Percentiles rank a stretch among this genome's conserved stretches.
These are phyloP conservation scores for Morpho achilles DNA, from an alignment of 2,888 invertebrate species.

Conservation along the genomic window DNA sequence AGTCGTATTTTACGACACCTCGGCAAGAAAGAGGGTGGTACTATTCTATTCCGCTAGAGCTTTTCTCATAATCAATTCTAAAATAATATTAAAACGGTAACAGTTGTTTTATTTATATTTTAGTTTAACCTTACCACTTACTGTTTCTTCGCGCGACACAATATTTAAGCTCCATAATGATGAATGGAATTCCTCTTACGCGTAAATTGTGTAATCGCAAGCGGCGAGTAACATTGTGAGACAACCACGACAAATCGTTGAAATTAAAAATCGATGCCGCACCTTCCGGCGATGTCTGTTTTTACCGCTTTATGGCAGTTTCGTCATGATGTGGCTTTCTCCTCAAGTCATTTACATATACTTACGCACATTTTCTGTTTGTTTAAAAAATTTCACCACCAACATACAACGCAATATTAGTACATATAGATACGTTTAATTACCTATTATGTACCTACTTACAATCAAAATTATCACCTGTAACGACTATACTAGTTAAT, in stretches of 20 bases:
- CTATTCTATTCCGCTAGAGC: too few relatives aligned
- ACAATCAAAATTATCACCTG: neutral
- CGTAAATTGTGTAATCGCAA: slow-evolving; percentile 23
- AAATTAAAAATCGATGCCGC: slow-evolving; percentile 36
- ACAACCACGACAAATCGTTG: slow-evolving; percentile 30
- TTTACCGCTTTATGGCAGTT: slow-evolving; percentile 56
- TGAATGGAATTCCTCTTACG: slow-evolving; percentile 13
- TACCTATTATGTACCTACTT: neutral
- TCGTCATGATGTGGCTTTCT: slow-evolving; percentile 68
- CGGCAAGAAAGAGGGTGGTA: too few relatives aligned
- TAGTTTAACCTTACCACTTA: neutral
- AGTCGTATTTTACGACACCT: too few relatives aligned
- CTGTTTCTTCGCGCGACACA: too few relatives aligned
- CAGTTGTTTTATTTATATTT: too few relatives aligned
- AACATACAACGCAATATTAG: slow-evolving; percentile 23
- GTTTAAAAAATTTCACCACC: slow-evolving; percentile 63
- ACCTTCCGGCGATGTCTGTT: slow-evolving; percentile 45
- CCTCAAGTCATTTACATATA: slow-evolving; percentile 62
- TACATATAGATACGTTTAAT: slow-evolving; percentile 7
- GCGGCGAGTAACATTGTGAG: slow-evolving; percentile 22
- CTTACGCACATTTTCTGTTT: slow-evolving; percentile 63
- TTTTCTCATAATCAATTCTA: too few relatives aligned
- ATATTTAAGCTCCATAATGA: neutral
- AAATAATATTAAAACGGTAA: too few relatives aligned
- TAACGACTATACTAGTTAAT: neutral